phyloP scores from a whole-genome alignment of 2,113 vertebrate genomes.

The Thermophis baileyi region DNA sequence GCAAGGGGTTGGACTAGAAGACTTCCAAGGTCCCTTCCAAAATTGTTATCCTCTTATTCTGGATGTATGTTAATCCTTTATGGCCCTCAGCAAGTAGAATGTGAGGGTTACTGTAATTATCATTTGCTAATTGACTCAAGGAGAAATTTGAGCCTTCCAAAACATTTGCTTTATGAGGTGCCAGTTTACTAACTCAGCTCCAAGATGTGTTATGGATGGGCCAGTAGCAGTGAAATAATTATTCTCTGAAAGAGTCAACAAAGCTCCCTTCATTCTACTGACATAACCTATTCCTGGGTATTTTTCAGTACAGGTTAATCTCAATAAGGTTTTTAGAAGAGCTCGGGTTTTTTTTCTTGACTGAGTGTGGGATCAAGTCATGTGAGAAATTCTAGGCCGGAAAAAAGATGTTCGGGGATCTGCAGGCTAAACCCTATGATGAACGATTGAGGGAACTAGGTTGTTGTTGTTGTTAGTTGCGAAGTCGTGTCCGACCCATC shows the following conservation, averaged over 20 bases:
- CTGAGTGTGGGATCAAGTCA: not conserved
- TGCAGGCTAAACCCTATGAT: not conserved
- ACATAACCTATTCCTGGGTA: not conserved
- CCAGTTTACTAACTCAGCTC: slow-evolving; percentile 36
- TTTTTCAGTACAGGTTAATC: not conserved
- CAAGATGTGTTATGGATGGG: not conserved
- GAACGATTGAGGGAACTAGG: not conserved
- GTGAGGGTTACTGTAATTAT: slow-evolving; percentile 45
- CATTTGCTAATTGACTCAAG: slow-evolving; percentile 57
- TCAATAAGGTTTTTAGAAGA: not conserved
- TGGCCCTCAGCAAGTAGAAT: slow-evolving; percentile 30
- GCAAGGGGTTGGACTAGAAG: not conserved
- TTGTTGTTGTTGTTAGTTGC: no score
- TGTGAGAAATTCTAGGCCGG: not conserved
- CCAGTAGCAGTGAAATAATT: not conserved
- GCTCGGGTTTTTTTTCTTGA: slow-evolving; percentile 11
- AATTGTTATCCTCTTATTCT: no score
- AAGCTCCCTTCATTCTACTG: not conserved
- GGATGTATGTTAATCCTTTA: slow-evolving; percentile 35
- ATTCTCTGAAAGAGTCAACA: not conserved
- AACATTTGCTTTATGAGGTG: slow-evolving; percentile 25
- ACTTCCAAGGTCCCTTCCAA: not conserved
- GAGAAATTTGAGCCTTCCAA: slow-evolving; percentile 52
- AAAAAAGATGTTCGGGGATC: not conserved
- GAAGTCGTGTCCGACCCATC: no score